Base-by-base conservation (phyloP, 1,140 invertebrate species). In the Drosophila parabipectinata region DNA sequence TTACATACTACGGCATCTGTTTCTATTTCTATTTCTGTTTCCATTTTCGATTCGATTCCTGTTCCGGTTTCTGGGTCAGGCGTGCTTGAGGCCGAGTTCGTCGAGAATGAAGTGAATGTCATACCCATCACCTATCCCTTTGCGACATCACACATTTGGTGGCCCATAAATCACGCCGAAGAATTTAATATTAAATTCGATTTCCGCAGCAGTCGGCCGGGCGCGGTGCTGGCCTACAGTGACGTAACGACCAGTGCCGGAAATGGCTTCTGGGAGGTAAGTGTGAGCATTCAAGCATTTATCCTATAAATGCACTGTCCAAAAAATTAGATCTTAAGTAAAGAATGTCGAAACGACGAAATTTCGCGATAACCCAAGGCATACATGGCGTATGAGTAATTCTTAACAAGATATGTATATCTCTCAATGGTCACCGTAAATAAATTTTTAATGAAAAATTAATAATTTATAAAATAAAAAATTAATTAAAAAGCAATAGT, bases 51-150 rank as follows among this genome's bases (percentile, higher is more conserved):
- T 47, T 44, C 41, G 41, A 6, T 44, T 44, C 14, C 41, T 44
- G 10, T 55, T 47, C 44, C 44, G 44, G 18, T 47, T 78, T 78
- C 51, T 67, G 63, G 63, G 63, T 67, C 77, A 92, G 95, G 97
- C 14, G 95, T 97, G 0, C 91, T 97, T 48, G 95, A 95, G 67
- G 96, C 97, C 0, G 95, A 97, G 91, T 97, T 96, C 80, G 95
- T 95, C 71, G 97, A 97, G 89, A 94, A 95, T 44, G 95, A 97
- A 91, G 96, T 98, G 8, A 95, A 96, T 82, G 95, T 97, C 24
- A 97, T 98, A 84, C 97, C 97, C 8, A 96, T 98, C 66, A 98
- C 97, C 24, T 98, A 98, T 93, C 97, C 97, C 12, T 97, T 97
- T 90, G 95, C 96, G 39, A 96, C 95, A 44, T 97, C 96, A 57